phyloP scores from a whole-genome alignment of 2,797 vertebrate species.

The Mycteria americana region DNA sequence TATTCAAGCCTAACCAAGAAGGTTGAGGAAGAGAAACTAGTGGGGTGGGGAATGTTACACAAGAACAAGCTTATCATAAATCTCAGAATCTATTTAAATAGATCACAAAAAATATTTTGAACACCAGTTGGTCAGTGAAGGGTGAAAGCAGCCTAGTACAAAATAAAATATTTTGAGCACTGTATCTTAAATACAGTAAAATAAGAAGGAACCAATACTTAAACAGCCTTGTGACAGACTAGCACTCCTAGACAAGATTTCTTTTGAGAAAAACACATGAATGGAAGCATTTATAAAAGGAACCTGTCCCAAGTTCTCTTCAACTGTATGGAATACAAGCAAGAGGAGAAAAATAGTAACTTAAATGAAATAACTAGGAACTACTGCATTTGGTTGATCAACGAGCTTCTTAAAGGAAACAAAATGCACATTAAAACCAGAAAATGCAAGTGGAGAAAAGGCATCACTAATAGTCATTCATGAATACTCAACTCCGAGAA shows the following conservation, averaged over 20 bases:
- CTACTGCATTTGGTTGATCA: neutral
- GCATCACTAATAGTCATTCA: neutral
- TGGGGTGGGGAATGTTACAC: neutral
- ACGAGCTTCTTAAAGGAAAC: neutral
- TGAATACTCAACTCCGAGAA: neutral
- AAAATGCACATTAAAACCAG: neutral
- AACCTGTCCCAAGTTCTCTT: neutral
- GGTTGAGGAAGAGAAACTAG: constrained; percentile 22
- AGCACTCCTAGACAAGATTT: neutral
- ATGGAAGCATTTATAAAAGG: neutral
- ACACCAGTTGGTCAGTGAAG: neutral
- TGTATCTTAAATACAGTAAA: neutral
- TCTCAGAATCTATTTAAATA: neutral
- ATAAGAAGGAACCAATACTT: neutral
- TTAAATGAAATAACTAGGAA: neutral
- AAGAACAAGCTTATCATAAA: neutral
- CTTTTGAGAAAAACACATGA: neutral
- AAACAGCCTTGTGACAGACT: neutral
- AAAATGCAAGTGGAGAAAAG: neutral
- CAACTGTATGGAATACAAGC: neutral
- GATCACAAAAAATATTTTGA: neutral
- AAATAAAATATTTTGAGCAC: neutral
- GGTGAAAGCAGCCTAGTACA: neutral
- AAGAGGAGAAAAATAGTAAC: neutral
- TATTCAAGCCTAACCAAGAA: neutral